Conservation (phyloP, 1,140 invertebrate species). For the Zaprionus ornatus region DNA sequence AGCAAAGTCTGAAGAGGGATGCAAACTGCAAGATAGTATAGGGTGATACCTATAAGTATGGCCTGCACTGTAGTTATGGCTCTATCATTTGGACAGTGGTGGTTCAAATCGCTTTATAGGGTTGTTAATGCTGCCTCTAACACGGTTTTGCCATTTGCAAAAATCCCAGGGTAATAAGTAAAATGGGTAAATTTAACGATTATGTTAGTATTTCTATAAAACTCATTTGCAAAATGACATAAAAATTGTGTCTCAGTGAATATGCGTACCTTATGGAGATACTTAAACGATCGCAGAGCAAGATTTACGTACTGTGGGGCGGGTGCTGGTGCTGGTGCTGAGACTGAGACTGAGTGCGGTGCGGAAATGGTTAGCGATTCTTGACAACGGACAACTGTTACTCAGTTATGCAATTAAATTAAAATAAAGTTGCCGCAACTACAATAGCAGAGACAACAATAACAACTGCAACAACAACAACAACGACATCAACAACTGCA, state of each 20-base stretch:
- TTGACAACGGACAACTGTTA: constrained; percentile 74
- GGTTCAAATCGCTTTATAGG: background rate
- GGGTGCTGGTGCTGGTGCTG: background rate
- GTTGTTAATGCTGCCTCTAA: background rate
- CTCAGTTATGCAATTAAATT: constrained; percentile 74
- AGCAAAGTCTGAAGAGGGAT: background rate
- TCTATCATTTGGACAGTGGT: background rate
- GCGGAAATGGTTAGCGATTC: constrained; percentile 72
- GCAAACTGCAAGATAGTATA: background rate
- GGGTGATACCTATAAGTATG: background rate
- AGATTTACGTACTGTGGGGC: background rate
- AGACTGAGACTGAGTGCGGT: background rate
- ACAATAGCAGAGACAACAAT: constrained; percentile 27
- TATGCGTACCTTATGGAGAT: background rate
- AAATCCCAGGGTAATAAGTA: background rate
- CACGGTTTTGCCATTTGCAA: background rate
- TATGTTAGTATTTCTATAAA: background rate
- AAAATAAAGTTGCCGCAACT: constrained; percentile 63
- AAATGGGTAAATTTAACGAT: background rate
- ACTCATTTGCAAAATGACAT: too few species aligned
- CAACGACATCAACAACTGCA: constrained; percentile 29
- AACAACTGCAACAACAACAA: constrained; percentile 30
- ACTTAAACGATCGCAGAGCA: background rate
- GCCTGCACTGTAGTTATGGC: too few species aligned
- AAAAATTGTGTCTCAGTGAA: too few species aligned